phyloP scores from a whole-genome alignment of 2,888 invertebrate species.

The Galerucella pusilla region DNA sequence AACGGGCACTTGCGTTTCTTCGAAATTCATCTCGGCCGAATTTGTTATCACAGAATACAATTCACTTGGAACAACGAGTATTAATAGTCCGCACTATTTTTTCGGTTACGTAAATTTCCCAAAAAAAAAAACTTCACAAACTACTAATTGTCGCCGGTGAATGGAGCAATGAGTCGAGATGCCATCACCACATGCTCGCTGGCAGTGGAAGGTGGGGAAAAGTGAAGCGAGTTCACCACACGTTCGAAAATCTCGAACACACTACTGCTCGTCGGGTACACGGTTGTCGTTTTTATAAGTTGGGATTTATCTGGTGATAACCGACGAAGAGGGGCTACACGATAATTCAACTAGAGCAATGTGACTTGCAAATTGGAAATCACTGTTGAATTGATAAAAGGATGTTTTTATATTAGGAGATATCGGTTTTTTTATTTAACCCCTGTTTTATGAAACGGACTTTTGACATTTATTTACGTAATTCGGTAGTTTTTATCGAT shows the following conservation, averaged over 20 bases:
- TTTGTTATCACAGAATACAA: slow-evolving; percentile 4
- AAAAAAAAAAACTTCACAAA: background rate
- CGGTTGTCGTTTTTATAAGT: slow-evolving; percentile 9
- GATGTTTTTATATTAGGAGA: background rate
- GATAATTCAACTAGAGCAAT: slow-evolving; percentile 3
- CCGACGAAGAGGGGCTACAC: background rate
- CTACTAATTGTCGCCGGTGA: background rate
- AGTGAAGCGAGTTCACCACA: background rate
- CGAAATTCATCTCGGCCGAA: slow-evolving; percentile 71
- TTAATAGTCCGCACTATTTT: background rate
- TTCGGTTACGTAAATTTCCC: background rate
- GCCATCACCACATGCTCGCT: slow-evolving; percentile 11
- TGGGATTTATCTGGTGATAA: slow-evolving; percentile 1
- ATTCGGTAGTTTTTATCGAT: background rate
- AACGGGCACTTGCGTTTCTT: slow-evolving; percentile 71
- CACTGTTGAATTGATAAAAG: background rate
- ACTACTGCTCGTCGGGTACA: background rate
- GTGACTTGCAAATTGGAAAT: slow-evolving; percentile 7
- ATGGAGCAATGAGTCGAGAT: slow-evolving; percentile 10
- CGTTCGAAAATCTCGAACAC: background rate
- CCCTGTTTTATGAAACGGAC: background rate
- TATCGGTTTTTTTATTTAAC: slow-evolving; percentile 12
- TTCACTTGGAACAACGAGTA: background rate
- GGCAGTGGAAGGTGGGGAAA: background rate
- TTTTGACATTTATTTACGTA: slow-evolving; percentile 10